Evolutionary conservation across 2,888 invertebrate species (phyloP).

Genomic region (Sinelater perroti): DNA sequence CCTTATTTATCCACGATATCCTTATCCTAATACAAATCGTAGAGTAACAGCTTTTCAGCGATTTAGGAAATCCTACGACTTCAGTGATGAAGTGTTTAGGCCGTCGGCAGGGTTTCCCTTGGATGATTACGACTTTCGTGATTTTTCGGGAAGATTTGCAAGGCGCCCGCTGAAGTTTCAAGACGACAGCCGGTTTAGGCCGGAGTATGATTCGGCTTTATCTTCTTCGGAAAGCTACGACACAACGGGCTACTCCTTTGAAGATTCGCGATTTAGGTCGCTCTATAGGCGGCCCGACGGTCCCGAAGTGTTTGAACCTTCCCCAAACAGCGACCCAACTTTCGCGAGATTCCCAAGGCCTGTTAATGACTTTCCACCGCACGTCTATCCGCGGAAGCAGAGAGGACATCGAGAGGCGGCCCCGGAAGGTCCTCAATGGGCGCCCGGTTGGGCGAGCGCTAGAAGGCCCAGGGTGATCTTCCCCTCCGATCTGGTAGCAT

Average conservation of each 20-base stretch:
- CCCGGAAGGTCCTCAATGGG: slow-evolving; percentile 25
- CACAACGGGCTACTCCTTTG: slow-evolving; percentile 11
- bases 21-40: neutral
- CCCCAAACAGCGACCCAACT: slow-evolving; percentile 1
- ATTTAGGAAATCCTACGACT: slow-evolving; percentile 39
- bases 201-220: slow-evolving; percentile 48
- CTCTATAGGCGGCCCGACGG: slow-evolving; percentile 10
- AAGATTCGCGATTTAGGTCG: slow-evolving; percentile 6
- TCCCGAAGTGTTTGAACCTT: slow-evolving; percentile 13
- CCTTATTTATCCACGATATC: neutral
- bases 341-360: slow-evolving; percentile 8
- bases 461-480: slow-evolving; percentile 60
- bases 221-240: slow-evolving; percentile 43
- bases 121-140: slow-evolving; percentile 24
- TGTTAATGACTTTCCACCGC: slow-evolving; percentile 8
- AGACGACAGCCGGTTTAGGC: slow-evolving; percentile 44
- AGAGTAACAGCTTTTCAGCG: slow-evolving; percentile 2
- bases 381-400: slow-evolving; percentile 25
- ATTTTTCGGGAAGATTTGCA: slow-evolving; percentile 20
- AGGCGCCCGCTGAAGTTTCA: slow-evolving; percentile 31
- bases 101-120: slow-evolving; percentile 22
- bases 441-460: slow-evolving; percentile 42
- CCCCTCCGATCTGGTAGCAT: slow-evolving; percentile 59
- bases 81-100: slow-evolving; percentile 30
- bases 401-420: slow-evolving; percentile 36